Conservation (phyloP, 2,113 vertebrate species). For the Aix galericulata region DNA sequence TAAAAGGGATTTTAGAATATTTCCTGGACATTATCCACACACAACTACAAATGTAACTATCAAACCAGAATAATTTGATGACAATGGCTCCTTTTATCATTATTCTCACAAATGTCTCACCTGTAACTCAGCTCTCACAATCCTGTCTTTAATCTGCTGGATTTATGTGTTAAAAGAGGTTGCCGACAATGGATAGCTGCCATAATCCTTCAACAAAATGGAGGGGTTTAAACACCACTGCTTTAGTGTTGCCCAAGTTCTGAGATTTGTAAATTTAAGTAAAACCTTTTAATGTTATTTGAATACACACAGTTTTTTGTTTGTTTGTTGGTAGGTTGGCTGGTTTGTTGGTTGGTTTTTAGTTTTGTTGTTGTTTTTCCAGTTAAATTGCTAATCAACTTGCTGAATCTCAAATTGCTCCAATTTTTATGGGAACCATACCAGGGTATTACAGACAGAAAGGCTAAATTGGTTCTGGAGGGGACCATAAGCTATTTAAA, state of each 20-base stretch:
- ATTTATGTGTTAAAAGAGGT: constrained; percentile 26
- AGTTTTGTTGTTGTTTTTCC: not conserved
- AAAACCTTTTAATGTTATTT: constrained; percentile 63
- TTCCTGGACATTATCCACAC: constrained; percentile 21
- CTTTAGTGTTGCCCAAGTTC: constrained; percentile 55
- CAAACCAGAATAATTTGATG: constrained; percentile 40
- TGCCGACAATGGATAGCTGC: not conserved
- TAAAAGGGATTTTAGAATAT: constrained; percentile 56
- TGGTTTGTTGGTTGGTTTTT: not conserved
- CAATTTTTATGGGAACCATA: constrained; percentile 65
- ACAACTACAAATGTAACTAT: constrained; percentile 37
- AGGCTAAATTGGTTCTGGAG: constrained; percentile 74
- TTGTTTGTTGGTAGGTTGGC: not conserved
- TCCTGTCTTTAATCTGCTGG: constrained; percentile 8
- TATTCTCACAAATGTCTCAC: constrained; percentile 22
- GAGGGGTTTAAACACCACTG: constrained; percentile 28
- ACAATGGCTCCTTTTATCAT: constrained; percentile 1
- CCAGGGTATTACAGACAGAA: constrained; percentile 74
- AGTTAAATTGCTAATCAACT: constrained; percentile 66
- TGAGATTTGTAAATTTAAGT: constrained; percentile 56
- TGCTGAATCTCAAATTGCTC: constrained; percentile 74
- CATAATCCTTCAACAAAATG: constrained; percentile 5
- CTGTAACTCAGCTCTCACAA: constrained; percentile 14
- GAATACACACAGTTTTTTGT: not conserved
- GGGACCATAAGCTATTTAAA: constrained; percentile 68